Evolutionary conservation across 2,113 vertebrate species (phyloP), one percentile per base, ranked within the genome.

Genomic region (Pleuronectes platessa): DNA sequence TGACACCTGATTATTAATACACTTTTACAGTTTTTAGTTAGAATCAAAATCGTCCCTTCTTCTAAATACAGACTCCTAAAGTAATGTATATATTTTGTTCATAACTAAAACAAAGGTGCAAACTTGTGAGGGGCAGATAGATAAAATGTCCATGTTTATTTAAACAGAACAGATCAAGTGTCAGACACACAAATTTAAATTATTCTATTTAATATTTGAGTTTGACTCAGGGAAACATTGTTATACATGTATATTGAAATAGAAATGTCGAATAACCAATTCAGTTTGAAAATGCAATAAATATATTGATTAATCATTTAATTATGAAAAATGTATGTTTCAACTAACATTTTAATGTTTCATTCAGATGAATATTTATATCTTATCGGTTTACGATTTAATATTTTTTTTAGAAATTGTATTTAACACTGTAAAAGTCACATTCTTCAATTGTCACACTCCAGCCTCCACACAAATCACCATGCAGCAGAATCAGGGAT

Each of bases 381-480:
- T 17, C 18, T 51, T 51, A 51, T 51, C 14, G 4, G 14, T 47
- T 17, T 47, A 47, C 4, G 45, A 47, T 47, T 47, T 47, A 17
- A 5, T 17, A 0, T 4, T 1, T 47, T 9, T 10, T 37, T 37
- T 37, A 10, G 40, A 12, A 21, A 55, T 14, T 3, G 23, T 9
- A 47, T 23, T 31, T 31, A 31, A 56, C 59, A 62, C 45, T 42
- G 47, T n/a, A 40, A 51, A 59, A 42, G 40, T 42, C 40, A 12
- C 15, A 31, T 9, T 20, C 2, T 65, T 24, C 17, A 1, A 3
- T 24, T 6, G 60, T 35, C 51, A 63, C 18, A 7, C 66, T 64
- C 26, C 24, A 64, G 66, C 78, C 40, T 60, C 42, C 61, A 6
- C 23, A 72, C 27, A 54, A 13, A 35, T 24, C 55, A 64, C n/a